Evolutionary conservation across 1,140 invertebrate species (phyloP).

Genomic region (Drosophila dunni): DNA sequence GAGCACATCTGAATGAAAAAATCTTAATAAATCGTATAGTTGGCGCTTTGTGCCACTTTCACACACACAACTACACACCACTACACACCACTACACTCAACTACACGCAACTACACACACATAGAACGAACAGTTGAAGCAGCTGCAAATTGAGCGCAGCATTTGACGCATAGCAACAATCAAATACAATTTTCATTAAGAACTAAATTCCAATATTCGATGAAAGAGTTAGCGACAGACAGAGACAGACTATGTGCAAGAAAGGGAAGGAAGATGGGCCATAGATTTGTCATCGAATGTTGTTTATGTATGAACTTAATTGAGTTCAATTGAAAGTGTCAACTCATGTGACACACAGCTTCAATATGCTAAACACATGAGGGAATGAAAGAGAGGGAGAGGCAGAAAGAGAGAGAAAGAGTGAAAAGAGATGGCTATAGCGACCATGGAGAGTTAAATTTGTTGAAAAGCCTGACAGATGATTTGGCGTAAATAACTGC

Average conservation of each 20-base stretch:
- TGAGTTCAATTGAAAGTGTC: slow-evolving; percentile 82
- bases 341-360: slow-evolving; percentile 70
- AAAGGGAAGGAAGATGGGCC: slow-evolving; percentile 12
- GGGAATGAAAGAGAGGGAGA: slow-evolving; percentile 32
- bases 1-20: slow-evolving; percentile 5
- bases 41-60: slow-evolving; percentile 32
- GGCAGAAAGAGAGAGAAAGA: slow-evolving; percentile 10
- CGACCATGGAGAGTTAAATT: slow-evolving; percentile 1
- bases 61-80: background rate
- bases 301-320: slow-evolving; percentile 74
- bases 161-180: slow-evolving; percentile 64
- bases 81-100: background rate
- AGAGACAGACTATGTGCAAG: background rate
- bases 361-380: slow-evolving; percentile 46
- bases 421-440: background rate
- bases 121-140: background rate
- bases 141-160: slow-evolving; percentile 55
- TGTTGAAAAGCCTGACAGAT: slow-evolving; percentile 21
- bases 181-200: slow-evolving; percentile 72
- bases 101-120: too few relatives aligned
- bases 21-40: slow-evolving; percentile 33
- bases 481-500: slow-evolving; percentile 38
- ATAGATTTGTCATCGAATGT: slow-evolving; percentile 62
- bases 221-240: background rate
- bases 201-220: slow-evolving; percentile 42